Percentiles rank a stretch among this genome's conserved stretches.
Evolutionary conservation across 2,888 invertebrate species (phyloP).

Genomic region (Andrena praecox): DNA sequence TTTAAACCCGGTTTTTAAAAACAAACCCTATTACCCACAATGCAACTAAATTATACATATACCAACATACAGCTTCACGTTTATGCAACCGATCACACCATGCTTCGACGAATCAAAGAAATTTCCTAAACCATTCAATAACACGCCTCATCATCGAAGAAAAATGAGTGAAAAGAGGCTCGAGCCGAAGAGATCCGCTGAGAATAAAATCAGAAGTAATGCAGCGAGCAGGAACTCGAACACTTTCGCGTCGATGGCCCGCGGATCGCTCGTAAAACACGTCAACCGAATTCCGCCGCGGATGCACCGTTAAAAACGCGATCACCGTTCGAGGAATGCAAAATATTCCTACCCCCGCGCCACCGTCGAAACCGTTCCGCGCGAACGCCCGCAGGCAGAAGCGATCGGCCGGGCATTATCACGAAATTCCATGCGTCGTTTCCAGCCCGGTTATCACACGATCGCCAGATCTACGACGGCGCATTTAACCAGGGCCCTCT

Average conservation of each 20-base stretch:
- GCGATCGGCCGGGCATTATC: slow-evolving; percentile 37
- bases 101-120: too few species aligned
- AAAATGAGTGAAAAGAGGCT: background rate
- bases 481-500: slow-evolving; percentile 15
- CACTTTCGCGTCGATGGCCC: background rate
- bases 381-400: slow-evolving; percentile 15
- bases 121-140: too few species aligned
- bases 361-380: slow-evolving; percentile 30
- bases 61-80: too few species aligned
- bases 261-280: background rate
- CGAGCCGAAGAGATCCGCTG: background rate
- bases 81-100: too few species aligned
- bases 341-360: slow-evolving; percentile 1
- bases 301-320: slow-evolving; percentile 17
- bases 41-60: too few species aligned
- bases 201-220: background rate
- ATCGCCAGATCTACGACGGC: slow-evolving; percentile 30
- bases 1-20: too few species aligned
- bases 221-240: background rate
- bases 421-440: slow-evolving; percentile 48
- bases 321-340: slow-evolving; percentile 32
- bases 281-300: background rate
- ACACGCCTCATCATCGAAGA: too few species aligned
- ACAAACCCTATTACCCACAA: too few species aligned
- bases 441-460: slow-evolving; percentile 44